These are phyloP conservation scores for Miltochrista miniata DNA, from an alignment of 2,888 invertebrate species.

Conservation along the genomic window DNA sequence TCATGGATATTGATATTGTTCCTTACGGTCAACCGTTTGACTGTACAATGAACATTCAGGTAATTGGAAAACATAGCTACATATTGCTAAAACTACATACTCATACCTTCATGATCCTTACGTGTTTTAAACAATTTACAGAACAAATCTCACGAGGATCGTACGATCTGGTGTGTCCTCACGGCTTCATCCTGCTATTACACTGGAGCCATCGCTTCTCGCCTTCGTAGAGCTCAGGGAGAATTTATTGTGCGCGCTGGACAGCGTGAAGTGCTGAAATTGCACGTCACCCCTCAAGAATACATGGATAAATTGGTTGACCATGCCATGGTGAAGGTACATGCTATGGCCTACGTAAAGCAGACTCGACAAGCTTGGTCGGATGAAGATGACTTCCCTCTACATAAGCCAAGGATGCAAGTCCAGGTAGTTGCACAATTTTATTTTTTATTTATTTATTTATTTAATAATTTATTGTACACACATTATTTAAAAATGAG, in stretches of 20 bases:
- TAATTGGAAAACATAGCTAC: conserved; percentile 44
- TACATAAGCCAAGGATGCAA: conserved; percentile 86
- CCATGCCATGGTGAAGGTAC: conserved; percentile 88
- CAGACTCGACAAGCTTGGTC: conserved; percentile 90
- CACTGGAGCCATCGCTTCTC: conserved; percentile 86
- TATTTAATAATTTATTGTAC: too few species aligned
- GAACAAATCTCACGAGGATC: conserved; percentile 85
- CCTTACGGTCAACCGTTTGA: conserved; percentile 87
- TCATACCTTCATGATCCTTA: too few species aligned
- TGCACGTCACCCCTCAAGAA: conserved; percentile 86
- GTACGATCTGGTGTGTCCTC: conserved; percentile 85
- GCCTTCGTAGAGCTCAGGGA: conserved; percentile 85
- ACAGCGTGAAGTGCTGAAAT: conserved; percentile 84
- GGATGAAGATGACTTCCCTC: conserved; percentile 88
- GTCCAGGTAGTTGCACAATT: conserved; percentile 76
- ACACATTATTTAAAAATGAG: too few species aligned
- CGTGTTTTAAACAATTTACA: conserved; percentile 36
- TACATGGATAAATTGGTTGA: conserved; percentile 89
- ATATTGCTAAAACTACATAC: too few species aligned
- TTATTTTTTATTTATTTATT: neutral
- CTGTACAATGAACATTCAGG: conserved; percentile 86
- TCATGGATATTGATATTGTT: conserved; percentile 86
- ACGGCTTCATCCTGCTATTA: conserved; percentile 87
- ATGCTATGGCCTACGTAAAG: conserved; percentile 87
- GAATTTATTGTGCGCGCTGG: conserved; percentile 85